These are phyloP conservation scores for Drosophila tsacasi DNA, from an alignment of 1,140 invertebrate genomes.

Conservation along the genomic window DNA sequence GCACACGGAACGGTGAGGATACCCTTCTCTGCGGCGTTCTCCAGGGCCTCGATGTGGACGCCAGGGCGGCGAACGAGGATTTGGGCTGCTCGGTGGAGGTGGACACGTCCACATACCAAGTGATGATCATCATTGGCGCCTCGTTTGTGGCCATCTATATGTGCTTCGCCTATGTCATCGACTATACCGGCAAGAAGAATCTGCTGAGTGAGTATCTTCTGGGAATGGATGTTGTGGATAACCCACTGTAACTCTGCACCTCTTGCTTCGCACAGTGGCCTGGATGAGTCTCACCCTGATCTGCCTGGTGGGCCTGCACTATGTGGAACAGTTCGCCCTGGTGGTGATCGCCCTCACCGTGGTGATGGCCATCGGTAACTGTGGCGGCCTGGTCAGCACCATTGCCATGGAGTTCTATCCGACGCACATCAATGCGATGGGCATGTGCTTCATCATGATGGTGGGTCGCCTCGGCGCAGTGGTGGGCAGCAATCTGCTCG, in stretches of 20 bases:
- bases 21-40: conserved; percentile 57
- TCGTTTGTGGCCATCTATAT: conserved; percentile 69
- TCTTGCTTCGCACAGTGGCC: conserved; percentile 35
- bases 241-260: neutral
- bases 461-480: conserved; percentile 85
- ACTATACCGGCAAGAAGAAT: conserved; percentile 70
- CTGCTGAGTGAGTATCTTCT: conserved; percentile 63
- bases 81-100: conserved; percentile 34
- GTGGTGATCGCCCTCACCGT: conserved; percentile 68
- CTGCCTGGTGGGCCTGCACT: conserved; percentile 59
- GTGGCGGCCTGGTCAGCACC: conserved; percentile 82
- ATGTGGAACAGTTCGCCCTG: conserved; percentile 52
- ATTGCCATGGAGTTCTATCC: conserved; percentile 85
- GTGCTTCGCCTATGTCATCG: conserved; percentile 78
- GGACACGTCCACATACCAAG: conserved; percentile 57
- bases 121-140: conserved; percentile 75
- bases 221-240: neutral
- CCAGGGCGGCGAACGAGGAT: neutral
- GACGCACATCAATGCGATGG: conserved; percentile 85
- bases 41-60: conserved; percentile 13
- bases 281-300: conserved; percentile 65
- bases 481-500: conserved; percentile 81
- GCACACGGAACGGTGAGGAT: conserved; percentile 15
- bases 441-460: conserved; percentile 85
- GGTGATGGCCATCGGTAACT: conserved; percentile 79